These are phyloP conservation scores for Atherinomorus stipes DNA, from an alignment of 2,113 vertebrate genomes.

Conservation along the genomic window DNA sequence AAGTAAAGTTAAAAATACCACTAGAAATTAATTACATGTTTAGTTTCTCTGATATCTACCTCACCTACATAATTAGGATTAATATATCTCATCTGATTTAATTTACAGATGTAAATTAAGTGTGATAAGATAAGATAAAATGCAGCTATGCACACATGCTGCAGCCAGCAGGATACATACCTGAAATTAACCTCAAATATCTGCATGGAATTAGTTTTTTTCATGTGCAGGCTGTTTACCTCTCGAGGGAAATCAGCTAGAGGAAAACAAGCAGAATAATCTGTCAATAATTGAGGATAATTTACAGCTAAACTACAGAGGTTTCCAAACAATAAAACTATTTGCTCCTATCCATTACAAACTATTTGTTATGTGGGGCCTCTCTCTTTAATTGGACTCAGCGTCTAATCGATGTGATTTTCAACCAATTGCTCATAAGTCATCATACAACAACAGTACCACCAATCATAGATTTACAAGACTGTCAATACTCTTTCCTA, in stretches of 20 bases:
- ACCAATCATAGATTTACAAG: slow-evolving; percentile 59
- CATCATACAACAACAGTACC: slow-evolving; percentile 64
- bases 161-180: slow-evolving; percentile 34
- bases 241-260: slow-evolving; percentile 71
- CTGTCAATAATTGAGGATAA: slow-evolving; percentile 70
- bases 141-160: slow-evolving; percentile 43
- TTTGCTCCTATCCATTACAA: slow-evolving; percentile 51
- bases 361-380: slow-evolving; percentile 57
- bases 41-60: not conserved
- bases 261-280: slow-evolving; percentile 65
- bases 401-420: slow-evolving; percentile 69
- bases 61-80: not conserved
- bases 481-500: slow-evolving; percentile 63
- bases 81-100: not conserved
- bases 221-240: slow-evolving; percentile 20
- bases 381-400: slow-evolving; percentile 68
- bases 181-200: slow-evolving; percentile 36
- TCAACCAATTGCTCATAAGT: slow-evolving; percentile 63
- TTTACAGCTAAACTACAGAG: slow-evolving; percentile 65
- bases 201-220: slow-evolving; percentile 25
- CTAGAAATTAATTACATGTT: not conserved
- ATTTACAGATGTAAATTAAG: slow-evolving; percentile 6
- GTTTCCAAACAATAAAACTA: slow-evolving; percentile 65
- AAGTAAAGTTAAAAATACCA: not conserved
- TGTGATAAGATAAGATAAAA: no score